These are phyloP conservation scores for Oscheius onirici DNA, from an alignment of 2,888 invertebrate genomes.

Conservation along the genomic window DNA sequence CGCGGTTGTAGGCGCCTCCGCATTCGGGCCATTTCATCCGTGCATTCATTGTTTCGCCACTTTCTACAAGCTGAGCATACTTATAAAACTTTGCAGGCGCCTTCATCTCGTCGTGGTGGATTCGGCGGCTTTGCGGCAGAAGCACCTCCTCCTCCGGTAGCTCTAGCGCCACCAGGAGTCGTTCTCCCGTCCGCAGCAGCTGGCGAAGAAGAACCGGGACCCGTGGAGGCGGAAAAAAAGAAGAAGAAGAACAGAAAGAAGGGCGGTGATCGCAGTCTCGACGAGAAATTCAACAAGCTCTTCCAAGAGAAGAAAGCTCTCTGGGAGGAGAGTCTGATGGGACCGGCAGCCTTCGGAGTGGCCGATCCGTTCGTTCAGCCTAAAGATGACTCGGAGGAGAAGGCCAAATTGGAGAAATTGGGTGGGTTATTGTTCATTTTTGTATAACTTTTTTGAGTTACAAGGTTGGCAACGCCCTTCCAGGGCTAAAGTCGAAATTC, in stretches of 20 bases:
- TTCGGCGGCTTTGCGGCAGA: constrained; percentile 26
- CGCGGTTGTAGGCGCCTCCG: constrained; percentile 7
- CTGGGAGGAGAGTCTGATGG: constrained; percentile 44
- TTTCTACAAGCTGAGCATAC: too few relatives aligned
- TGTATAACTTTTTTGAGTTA: neutral
- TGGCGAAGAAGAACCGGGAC: neutral
- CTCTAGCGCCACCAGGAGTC: constrained; percentile 7
- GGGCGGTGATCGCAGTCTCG: neutral
- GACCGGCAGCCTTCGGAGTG: constrained; percentile 44
- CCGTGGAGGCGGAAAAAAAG: constrained; percentile 1
- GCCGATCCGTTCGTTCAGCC: constrained; percentile 41
- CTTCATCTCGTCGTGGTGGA: constrained; percentile 7
- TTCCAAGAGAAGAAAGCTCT: constrained; percentile 39
- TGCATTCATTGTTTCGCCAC: too few relatives aligned
- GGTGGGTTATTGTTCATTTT: neutral
- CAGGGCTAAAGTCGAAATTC: too few relatives aligned
- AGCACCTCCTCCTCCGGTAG: constrained; percentile 4
- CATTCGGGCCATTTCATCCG: too few relatives aligned
- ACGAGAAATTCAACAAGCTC: constrained; percentile 37
- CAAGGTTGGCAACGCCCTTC: too few relatives aligned
- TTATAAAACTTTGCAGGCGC: neutral
- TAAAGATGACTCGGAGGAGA: constrained; percentile 30
- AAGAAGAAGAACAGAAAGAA: constrained; percentile 19
- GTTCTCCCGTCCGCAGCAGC: neutral
- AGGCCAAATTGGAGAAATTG: constrained; percentile 1